phyloP scores from a whole-genome alignment of 2,113 vertebrate species.

The Syrrhaptes paradoxus region DNA sequence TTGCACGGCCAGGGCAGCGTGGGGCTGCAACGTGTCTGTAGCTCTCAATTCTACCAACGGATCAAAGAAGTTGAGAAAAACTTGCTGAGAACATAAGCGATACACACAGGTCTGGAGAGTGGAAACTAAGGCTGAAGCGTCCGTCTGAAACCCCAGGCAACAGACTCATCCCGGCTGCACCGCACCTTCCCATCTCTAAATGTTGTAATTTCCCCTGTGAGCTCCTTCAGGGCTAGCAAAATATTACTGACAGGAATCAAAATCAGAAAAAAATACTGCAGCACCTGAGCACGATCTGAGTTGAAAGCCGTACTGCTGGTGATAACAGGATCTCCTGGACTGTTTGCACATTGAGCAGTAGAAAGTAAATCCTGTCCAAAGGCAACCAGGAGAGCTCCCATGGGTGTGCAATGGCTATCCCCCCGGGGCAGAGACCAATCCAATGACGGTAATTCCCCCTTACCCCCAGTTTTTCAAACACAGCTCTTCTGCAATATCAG shows the following conservation, averaged over 20 bases:
- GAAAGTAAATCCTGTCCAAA: background rate
- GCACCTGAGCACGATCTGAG: background rate
- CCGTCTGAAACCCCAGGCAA: background rate
- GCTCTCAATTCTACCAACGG: background rate
- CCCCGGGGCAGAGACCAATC: background rate
- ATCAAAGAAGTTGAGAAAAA: background rate
- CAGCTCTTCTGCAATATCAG: background rate
- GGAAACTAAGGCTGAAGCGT: background rate
- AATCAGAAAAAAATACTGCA: background rate
- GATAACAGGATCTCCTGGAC: background rate
- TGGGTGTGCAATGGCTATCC: background rate
- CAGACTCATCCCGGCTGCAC: background rate
- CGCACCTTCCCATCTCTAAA: background rate
- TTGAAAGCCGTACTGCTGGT: background rate
- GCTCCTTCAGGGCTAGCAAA: background rate
- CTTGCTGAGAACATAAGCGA: background rate
- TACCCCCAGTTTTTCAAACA: background rate
- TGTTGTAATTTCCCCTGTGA: background rate
- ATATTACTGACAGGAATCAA: background rate
- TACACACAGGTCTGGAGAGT: background rate
- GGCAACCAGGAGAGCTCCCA: background rate
- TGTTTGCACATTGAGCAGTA: background rate
- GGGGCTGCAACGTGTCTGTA: rapidly evolving
- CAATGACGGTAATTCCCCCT: background rate
- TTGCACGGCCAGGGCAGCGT: background rate